Conservation (phyloP, 2,888 invertebrate species). For the Exephanes ischioxanthus region DNA sequence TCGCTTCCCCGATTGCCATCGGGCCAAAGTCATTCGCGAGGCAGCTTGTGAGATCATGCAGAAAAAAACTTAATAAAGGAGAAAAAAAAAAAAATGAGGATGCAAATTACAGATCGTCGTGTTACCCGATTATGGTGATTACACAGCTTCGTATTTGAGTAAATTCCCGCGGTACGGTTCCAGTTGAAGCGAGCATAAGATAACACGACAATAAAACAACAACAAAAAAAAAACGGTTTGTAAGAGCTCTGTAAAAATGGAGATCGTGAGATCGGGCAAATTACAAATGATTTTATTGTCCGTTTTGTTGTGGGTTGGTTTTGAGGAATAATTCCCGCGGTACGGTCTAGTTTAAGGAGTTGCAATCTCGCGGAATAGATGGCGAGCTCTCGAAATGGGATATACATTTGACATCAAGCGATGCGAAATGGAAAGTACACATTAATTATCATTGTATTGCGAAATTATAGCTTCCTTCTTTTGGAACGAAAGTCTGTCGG, state of each 20-base stretch:
- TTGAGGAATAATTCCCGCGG: slow-evolving; percentile 3
- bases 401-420: background rate
- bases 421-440: background rate
- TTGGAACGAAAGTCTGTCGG: no score
- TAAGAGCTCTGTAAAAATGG: background rate
- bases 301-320: background rate
- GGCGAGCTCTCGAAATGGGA: background rate
- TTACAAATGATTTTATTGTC: slow-evolving; percentile 11
- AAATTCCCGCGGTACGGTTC: slow-evolving; percentile 14
- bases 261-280: slow-evolving; percentile 13
- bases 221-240: background rate
- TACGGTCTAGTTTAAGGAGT: slow-evolving; percentile 10
- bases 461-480: background rate
- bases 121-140: slow-evolving; percentile 2
- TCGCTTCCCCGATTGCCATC: background rate
- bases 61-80: background rate
- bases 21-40: background rate
- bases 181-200: background rate
- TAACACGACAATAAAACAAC: background rate
- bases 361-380: background rate
- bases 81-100: background rate
- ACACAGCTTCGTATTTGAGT: background rate
- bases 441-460: background rate
- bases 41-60: slow-evolving; percentile 8
- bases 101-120: background rate